phyloP scores from a whole-genome alignment of 2,888 invertebrate species.

The Agrochola litura region DNA sequence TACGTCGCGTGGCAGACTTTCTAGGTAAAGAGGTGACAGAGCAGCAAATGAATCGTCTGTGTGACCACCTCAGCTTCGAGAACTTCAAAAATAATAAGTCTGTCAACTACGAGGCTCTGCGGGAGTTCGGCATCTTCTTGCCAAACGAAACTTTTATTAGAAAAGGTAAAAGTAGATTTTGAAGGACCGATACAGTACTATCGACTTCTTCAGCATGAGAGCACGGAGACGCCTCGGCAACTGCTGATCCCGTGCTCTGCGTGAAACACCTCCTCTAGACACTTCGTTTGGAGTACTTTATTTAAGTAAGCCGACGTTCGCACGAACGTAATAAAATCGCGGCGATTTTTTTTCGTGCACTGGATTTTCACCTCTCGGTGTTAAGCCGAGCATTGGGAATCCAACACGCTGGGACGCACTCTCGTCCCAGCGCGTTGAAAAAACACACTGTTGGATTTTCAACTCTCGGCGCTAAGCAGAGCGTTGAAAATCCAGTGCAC shows the following conservation, averaged over 20 bases:
- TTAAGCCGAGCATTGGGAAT: too few species aligned
- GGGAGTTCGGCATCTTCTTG: constrained; percentile 32
- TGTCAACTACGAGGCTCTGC: constrained; percentile 61
- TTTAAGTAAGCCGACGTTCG: not conserved
- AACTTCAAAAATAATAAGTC: constrained; percentile 94
- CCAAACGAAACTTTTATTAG: constrained; percentile 64
- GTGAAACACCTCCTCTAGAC: not conserved
- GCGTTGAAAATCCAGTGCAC: too few species aligned
- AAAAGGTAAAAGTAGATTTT: constrained; percentile 57
- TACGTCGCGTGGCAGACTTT: constrained; percentile 90
- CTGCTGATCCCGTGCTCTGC: not conserved
- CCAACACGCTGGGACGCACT: too few species aligned
- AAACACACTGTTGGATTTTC: too few species aligned
- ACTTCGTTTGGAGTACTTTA: not conserved
- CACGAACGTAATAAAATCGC: too few species aligned
- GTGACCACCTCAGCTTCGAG: constrained; percentile 92
- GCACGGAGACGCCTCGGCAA: not conserved
- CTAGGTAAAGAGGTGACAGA: constrained; percentile 87
- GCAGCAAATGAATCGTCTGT: constrained; percentile 89
- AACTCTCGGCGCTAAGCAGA: too few species aligned
- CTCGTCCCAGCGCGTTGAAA: too few species aligned
- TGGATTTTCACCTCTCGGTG: too few species aligned
- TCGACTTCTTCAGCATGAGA: not conserved
- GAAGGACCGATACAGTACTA: not conserved
- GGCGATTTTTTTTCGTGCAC: too few species aligned